phyloP scores from a whole-genome alignment of 2,113 vertebrate genomes.

The Egretta garzetta region DNA sequence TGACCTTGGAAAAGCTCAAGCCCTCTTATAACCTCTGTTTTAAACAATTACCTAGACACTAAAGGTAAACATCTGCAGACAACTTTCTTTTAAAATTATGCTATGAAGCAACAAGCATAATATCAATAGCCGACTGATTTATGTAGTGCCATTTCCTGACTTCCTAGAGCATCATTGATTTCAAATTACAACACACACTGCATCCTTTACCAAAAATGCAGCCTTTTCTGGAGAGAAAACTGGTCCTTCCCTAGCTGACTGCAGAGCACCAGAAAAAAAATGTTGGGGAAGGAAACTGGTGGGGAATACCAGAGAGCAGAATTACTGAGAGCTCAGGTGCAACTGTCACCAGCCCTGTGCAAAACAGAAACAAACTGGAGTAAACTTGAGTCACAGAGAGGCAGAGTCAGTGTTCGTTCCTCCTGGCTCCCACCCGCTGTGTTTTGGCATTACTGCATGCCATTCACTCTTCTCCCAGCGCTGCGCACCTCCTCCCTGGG shows the following conservation, averaged over 20 bases:
- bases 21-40: background rate
- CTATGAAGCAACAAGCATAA: background rate
- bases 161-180: constrained; percentile 1
- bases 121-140: background rate
- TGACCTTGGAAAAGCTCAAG: background rate
- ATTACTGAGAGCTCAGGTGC: background rate
- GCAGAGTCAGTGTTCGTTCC: accelerated
- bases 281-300: background rate
- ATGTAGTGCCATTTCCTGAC: background rate
- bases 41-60: background rate
- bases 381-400: background rate
- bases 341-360: background rate
- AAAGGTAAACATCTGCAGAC: background rate
- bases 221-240: background rate
- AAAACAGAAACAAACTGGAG: background rate
- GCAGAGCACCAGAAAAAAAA: background rate
- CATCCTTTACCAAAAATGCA: background rate
- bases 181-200: background rate
- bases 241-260: background rate
- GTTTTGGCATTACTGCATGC: accelerated
- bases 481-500: background rate
- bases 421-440: background rate
- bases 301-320: background rate
- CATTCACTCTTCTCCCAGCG: accelerated
- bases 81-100: constrained; percentile 4